Evolutionary conservation across 2,888 invertebrate species (phyloP), one percentile per base, ranked within the genome.

Genomic region (Dryobota labecula): DNA sequence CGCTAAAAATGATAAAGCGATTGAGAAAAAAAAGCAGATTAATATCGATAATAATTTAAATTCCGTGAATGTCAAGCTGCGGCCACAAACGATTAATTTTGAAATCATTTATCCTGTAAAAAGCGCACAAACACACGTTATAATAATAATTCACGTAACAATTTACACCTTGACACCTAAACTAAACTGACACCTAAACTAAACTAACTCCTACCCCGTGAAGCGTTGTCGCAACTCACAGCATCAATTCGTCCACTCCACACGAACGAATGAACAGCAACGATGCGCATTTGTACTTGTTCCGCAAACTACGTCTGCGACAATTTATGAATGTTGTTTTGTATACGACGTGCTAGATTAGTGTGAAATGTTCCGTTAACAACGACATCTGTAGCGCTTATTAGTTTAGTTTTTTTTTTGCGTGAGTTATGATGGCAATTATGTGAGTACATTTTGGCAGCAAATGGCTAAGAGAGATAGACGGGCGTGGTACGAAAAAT

Each of bases 281-380:
- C 70, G 76, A 80, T 69, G 77, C 70, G 72, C 78, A 78, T 80
- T 82, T 75, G 67, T 82, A 80, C 75, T 71, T 71, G 73, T 68
- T 80, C 68, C 70, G 65, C 54, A 70, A 82, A 84, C 76, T 73
- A 77, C 69, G 70, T 64, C 67, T 51, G 38, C 67, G 36, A 64
- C 27, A 61, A 80, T 86, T 83, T 82, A 83, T 81, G 70, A 75
- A 72, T 71, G 73, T 81, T 80, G 61, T 78, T 66, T 65, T 64
- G 71, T 74, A 53, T 70, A 64, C 68, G 51, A 73, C 53, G 66
- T 30, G 30, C 66, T 49, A 76, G 78, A 80, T 80, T 80, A 77
- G 74, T 74, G 81, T 73, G 82, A 76, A 72, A 69, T 78, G 80
- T 80, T 64, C 70, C 76, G 77, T 75, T 62, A 85, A 84, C 73